These are phyloP conservation scores for Limosa lapponica DNA, from an alignment of 2,797 vertebrate species.

Conservation along the genomic window DNA sequence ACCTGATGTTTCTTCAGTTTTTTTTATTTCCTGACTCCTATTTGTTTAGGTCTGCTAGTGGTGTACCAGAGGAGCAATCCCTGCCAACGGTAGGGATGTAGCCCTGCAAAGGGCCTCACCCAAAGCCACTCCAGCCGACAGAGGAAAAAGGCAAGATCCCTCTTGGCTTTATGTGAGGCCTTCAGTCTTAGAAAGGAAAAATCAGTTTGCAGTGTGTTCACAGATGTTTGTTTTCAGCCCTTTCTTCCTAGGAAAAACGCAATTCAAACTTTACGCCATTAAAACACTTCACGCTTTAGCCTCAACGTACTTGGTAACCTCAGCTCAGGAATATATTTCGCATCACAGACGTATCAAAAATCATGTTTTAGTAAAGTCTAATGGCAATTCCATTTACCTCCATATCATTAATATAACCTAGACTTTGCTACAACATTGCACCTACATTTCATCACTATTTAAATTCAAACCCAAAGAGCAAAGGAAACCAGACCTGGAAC, in stretches of 20 bases:
- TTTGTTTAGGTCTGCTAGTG: not conserved
- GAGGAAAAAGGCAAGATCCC: not conserved
- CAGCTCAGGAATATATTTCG: not conserved
- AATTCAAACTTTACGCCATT: not conserved
- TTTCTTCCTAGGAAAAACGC: not conserved
- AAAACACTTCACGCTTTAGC: not conserved
- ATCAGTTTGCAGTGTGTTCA: not conserved
- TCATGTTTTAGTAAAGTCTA: not conserved
- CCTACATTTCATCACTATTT: not conserved
- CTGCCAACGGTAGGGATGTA: accelerated
- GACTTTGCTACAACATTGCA: not conserved
- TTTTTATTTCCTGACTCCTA: not conserved
- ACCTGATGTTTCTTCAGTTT: not conserved
- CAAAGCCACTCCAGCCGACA: not conserved
- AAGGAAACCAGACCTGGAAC: not conserved
- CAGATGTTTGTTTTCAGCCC: not conserved
- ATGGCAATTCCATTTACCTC: not conserved
- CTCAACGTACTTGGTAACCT: not conserved
- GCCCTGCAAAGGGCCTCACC: not conserved
- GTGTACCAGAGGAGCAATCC: not conserved
- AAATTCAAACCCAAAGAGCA: not conserved
- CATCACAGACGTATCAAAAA: not conserved
- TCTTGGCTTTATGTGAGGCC: not conserved
- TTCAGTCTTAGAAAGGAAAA: not conserved
- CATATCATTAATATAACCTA: not conserved